Conservation (phyloP, 2,888 invertebrate species). For the Netelia virgata region DNA sequence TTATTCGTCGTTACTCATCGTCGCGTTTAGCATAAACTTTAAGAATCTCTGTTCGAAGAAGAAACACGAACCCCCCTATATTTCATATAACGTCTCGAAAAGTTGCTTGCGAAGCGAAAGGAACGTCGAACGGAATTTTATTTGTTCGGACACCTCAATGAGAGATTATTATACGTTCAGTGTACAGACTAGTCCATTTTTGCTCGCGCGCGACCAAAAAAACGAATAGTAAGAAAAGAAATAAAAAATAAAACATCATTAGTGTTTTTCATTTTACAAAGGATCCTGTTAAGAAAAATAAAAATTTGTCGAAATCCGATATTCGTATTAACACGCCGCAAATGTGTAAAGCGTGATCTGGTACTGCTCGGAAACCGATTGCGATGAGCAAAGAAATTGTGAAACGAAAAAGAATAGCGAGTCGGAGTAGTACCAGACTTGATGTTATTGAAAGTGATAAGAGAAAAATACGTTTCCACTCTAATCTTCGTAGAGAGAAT, state of each 20-base stretch:
- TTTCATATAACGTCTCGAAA: constrained; percentile 31
- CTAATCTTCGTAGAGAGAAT: constrained; percentile 47
- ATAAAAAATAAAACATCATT: constrained; percentile 23
- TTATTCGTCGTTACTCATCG: constrained; percentile 49
- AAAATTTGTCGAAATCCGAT: constrained; percentile 44
- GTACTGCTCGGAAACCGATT: background rate
- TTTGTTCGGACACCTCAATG: constrained; percentile 29
- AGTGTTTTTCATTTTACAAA: constrained; percentile 38
- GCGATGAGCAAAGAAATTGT: background rate
- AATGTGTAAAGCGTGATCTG: constrained; percentile 29
- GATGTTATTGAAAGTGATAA: constrained; percentile 47
- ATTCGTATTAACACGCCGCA: constrained; percentile 36
- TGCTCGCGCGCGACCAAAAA: constrained; percentile 35
- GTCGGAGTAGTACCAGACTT: constrained; percentile 28
- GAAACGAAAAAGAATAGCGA: constrained; percentile 6
- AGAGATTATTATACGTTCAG: constrained; percentile 48
- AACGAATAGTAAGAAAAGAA: background rate
- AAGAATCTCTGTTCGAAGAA: constrained; percentile 47
- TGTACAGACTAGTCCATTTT: constrained; percentile 61
- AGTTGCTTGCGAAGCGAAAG: constrained; percentile 18
- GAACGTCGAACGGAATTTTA: constrained; percentile 28
- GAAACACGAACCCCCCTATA: constrained; percentile 7
- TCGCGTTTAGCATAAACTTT: constrained; percentile 29
- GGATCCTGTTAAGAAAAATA: constrained; percentile 24
- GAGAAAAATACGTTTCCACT: constrained; percentile 9